Conservation (phyloP, 2,888 invertebrate genomes). For the Myopa tessellatipennis region DNA sequence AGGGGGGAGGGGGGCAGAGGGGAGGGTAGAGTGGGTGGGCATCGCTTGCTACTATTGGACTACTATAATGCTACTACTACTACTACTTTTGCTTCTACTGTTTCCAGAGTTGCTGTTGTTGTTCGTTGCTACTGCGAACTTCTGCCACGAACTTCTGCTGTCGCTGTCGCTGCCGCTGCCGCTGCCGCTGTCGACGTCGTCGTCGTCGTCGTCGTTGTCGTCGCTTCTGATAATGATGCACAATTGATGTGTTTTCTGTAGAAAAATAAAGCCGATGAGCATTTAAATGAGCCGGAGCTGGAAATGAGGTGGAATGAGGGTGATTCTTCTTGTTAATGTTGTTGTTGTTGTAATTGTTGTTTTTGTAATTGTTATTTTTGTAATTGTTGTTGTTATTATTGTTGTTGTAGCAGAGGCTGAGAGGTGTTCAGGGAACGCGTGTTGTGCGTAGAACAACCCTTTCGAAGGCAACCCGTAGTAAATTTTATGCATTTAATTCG, state of each 20-base stretch:
- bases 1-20: not conserved
- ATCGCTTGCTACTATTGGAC: not conserved
- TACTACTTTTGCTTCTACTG: no score
- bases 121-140: not conserved
- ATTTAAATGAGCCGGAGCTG: slow-evolving; percentile 52
- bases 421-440: not conserved
- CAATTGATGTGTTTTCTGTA: slow-evolving; percentile 65
- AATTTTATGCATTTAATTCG: slow-evolving; percentile 34
- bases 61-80: slow-evolving; percentile 1
- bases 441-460: not conserved
- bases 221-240: slow-evolving; percentile 57
- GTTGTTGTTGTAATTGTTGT: no score
- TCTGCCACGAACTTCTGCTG: not conserved
- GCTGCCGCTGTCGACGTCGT: not conserved
- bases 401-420: not conserved
- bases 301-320: slow-evolving; percentile 12
- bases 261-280: slow-evolving; percentile 63
- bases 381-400: no score
- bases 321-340: not conserved
- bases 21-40: no score
- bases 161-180: slow-evolving; percentile 27
- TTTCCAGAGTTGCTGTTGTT: not conserved
- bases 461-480: not conserved
- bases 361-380: no score
- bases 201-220: slow-evolving; percentile 8